Evolutionary conservation across 2,888 invertebrate genomes (phyloP).

Genomic region (Salticus scenicus): DNA sequence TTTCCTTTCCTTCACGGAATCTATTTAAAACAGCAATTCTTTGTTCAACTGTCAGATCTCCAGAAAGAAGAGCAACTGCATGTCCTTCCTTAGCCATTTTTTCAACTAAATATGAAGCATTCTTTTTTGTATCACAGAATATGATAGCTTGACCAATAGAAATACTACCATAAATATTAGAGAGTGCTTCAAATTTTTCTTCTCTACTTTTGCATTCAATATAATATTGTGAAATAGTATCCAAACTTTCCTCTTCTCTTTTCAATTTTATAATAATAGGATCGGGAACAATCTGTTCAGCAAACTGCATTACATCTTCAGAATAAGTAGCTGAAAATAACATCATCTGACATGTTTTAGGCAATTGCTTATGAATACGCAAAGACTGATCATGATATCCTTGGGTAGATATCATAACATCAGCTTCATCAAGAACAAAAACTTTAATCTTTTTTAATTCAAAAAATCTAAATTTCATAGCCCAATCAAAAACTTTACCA

Average conservation of each 20-base stretch:
- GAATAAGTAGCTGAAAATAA: slow-evolving; percentile 99
- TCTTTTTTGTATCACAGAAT: slow-evolving; percentile 81
- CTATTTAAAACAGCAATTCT: slow-evolving; percentile 91
- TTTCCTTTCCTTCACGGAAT: slow-evolving; percentile 93
- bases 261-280: slow-evolving; percentile 85
- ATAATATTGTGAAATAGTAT: slow-evolving; percentile 98
- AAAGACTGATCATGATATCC: slow-evolving; percentile 98
- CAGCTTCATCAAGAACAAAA: slow-evolving; percentile 99
- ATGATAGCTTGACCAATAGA: slow-evolving; percentile 98
- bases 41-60: slow-evolving; percentile 94
- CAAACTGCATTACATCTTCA: slow-evolving; percentile 95
- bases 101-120: slow-evolving; percentile 84
- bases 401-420: slow-evolving; percentile 99
- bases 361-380: slow-evolving; percentile 89
- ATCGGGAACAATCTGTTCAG: slow-evolving; percentile 93
- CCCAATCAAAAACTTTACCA: slow-evolving; percentile 97
- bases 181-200: slow-evolving; percentile 93
- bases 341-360: slow-evolving; percentile 93
- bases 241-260: slow-evolving; percentile 91
- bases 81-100: slow-evolving; percentile 88
- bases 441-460: slow-evolving; percentile 88
- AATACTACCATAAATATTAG: slow-evolving; percentile 96
- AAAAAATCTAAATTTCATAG: slow-evolving; percentile 87
- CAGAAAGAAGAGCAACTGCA: slow-evolving; percentile 93
- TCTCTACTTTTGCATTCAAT: slow-evolving; percentile 89